Base-by-base conservation (phyloP, 2,888 invertebrate species). In the Pyralis farinalis region DNA sequence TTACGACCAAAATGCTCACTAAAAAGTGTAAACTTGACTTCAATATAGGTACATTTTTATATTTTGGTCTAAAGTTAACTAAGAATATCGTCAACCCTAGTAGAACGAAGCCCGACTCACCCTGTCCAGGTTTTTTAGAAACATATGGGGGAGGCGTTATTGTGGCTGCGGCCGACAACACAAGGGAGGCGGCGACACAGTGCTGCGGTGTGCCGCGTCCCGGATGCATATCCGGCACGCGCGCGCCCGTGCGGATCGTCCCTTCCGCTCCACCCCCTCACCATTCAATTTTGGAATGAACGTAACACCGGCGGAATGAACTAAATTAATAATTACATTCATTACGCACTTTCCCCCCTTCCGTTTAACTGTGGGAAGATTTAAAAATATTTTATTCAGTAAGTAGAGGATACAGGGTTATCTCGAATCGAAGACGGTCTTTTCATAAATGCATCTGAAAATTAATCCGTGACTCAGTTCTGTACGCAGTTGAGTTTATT, bases 211-310 rank as follows among this genome's bases (percentile, higher is more conserved):
- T 63, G 74, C 79, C 79, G 67, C 83, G 82, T 82, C 82, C 87
- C 86, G 87, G 87, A 86, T 80, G 85, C 73, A 63, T 73, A 75
- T 87, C 87, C 87, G 87, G 76, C 66, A 72, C 63, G 68, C 68
- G 77, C 65, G 82, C 79, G 73, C 68, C 72, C 75, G 75, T 72
- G 83, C 78, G 78, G 75, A 83, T 82, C 86, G 83, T 73, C 80
- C 78, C 81, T 82, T 86, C 85, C 87, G 84, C 71, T 75, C 68
- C 79, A 82, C 71, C 79, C 79, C 78, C 76, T 73, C 71, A 64
- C 64, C 63, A 68, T 71, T 71, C 69, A 65, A 47, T 69, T 76
- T 69, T 63, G 59, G 63, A 69, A 65, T 70, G 63, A 76, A 80
- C 76, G 69, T 64, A 62, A 55, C 58, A 56, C 57, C 55, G 52